A percentile compares a stretch with the other conserved stretches of the same genome.
These are phyloP conservation scores for Monomorium pharaonis DNA, from an alignment of 1,140 invertebrate genomes.

Conservation along the genomic window DNA sequence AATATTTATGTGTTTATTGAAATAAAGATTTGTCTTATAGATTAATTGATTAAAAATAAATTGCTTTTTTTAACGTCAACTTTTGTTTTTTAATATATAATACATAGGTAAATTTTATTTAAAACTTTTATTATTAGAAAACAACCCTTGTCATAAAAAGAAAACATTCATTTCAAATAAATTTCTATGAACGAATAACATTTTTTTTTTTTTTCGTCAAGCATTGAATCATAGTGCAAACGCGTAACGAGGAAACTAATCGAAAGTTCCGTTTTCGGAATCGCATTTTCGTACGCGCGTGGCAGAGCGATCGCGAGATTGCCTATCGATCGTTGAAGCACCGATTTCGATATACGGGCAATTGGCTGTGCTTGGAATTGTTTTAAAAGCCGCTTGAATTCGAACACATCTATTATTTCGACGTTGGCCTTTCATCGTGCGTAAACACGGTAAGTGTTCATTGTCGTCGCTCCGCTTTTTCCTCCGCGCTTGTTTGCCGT, in stretches of 20 bases:
- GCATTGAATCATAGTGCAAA: slow-evolving; percentile 36
- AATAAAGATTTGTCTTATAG: neutral
- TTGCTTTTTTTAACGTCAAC: neutral
- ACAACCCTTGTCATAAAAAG: neutral
- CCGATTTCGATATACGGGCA: slow-evolving; percentile 46
- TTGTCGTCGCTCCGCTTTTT: slow-evolving; percentile 49
- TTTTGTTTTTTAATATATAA: slow-evolving; percentile 1
- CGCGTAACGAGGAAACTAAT: slow-evolving; percentile 64
- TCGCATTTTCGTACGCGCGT: slow-evolving; percentile 53
- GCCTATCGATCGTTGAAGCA: slow-evolving; percentile 61
- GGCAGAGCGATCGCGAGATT: slow-evolving; percentile 59
- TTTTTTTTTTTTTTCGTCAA: slow-evolving; percentile 14
- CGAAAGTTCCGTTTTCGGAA: slow-evolving; percentile 64
- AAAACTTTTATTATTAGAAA: neutral
- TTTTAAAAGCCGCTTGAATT: slow-evolving; percentile 66
- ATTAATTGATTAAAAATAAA: slow-evolving; percentile 3
- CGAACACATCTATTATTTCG: slow-evolving; percentile 61
- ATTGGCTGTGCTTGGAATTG: slow-evolving; percentile 56
- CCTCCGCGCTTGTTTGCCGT: slow-evolving; percentile 23
- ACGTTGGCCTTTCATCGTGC: slow-evolving; percentile 58
- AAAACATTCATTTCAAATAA: slow-evolving; percentile 18
- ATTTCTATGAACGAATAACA: slow-evolving; percentile 23
- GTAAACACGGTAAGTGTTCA: slow-evolving; percentile 67
- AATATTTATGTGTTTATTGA: slow-evolving; percentile 1
- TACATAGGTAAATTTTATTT: neutral